Evolutionary conservation across 2,797 vertebrate genomes (phyloP).

Genomic region (Emydoidea blandingii): DNA sequence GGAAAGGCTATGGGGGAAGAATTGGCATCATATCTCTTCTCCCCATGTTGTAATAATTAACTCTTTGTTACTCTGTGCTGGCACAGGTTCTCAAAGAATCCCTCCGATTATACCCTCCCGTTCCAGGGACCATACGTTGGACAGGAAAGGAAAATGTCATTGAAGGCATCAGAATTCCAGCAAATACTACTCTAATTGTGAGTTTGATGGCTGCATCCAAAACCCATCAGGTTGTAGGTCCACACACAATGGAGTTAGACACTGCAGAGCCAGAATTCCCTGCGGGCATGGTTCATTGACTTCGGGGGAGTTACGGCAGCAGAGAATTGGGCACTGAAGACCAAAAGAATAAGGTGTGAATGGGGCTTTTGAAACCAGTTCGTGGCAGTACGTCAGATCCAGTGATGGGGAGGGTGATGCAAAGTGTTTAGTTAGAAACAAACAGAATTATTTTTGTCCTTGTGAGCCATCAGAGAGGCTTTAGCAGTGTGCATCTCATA

Average conservation of each 20-base stretch:
- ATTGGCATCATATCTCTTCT: constrained; percentile 8
- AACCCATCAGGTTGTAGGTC: background rate
- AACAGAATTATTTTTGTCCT: background rate
- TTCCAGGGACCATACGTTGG: constrained; percentile 85
- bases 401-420: background rate
- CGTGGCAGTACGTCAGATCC: background rate
- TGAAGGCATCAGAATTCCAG: constrained; percentile 84
- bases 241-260: background rate
- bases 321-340: background rate
- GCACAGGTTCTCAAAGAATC: constrained; percentile 92
- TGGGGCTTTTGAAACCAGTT: background rate
- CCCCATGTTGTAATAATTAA: background rate
- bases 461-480: background rate
- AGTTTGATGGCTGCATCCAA: constrained; percentile 56
- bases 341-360: background rate
- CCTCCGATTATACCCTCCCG: constrained; percentile 87
- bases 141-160: constrained; percentile 82
- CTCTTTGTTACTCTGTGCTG: background rate
- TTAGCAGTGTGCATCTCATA: constrained; percentile 1
- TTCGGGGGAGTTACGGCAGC: background rate
- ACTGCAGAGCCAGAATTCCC: background rate
- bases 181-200: constrained; percentile 75
- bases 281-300: background rate
- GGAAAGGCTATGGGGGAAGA: background rate
- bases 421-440: background rate